phyloP scores from a whole-genome alignment of 2,113 vertebrate genomes.

The Psophia crepitans region DNA sequence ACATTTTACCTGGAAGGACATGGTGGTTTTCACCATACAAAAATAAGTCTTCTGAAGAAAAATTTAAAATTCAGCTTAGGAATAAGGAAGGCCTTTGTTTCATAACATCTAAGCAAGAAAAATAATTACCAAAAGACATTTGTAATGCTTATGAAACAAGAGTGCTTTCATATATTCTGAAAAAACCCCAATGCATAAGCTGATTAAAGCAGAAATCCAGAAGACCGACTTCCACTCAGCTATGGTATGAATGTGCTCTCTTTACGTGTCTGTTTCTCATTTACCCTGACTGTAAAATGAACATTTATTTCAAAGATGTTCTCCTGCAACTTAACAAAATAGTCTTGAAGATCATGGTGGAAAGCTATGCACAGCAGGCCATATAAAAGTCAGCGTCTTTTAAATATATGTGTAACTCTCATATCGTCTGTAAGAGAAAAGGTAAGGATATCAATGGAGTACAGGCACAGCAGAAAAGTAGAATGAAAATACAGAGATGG shows the following conservation, averaged over 20 bases:
- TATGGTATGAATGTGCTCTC: background rate
- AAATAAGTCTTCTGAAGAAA: background rate
- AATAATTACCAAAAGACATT: background rate
- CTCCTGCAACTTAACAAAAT: background rate
- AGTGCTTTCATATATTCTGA: background rate
- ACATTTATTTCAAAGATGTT: background rate
- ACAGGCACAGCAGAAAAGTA: background rate
- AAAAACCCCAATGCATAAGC: background rate
- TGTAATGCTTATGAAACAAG: background rate
- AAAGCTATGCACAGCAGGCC: background rate
- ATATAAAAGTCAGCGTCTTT: too few relatives aligned
- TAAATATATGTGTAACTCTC: background rate
- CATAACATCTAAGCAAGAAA: background rate
- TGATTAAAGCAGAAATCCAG: background rate
- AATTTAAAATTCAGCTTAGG: background rate
- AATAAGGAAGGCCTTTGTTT: background rate
- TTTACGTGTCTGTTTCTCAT: background rate
- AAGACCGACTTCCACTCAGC: background rate
- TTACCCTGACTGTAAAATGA: background rate
- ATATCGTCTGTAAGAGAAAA: background rate
- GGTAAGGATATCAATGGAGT: background rate
- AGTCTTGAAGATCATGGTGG: background rate
- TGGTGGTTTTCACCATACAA: background rate
- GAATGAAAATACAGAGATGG: background rate
- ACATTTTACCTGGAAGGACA: background rate